Evolutionary conservation across 2,797 vertebrate species (phyloP).

Genomic region (Diglossa cyanea): DNA sequence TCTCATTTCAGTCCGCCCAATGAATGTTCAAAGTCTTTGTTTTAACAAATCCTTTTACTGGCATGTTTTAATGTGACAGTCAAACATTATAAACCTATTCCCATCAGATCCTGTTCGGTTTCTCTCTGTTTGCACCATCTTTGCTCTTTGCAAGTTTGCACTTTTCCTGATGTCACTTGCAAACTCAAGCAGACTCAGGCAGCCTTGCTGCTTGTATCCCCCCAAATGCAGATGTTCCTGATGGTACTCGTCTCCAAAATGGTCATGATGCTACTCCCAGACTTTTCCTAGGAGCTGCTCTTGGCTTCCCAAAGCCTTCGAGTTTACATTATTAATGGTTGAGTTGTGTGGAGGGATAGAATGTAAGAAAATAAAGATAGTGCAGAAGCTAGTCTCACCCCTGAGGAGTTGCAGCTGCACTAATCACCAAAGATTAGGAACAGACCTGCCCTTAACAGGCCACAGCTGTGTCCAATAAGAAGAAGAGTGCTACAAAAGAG

Average conservation of each 20-base stretch:
- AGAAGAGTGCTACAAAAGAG: no score
- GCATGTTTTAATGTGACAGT: fast-evolving
- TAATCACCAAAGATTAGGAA: no score
- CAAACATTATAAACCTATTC: neutral
- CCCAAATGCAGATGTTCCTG: fast-evolving
- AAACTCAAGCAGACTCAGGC: neutral
- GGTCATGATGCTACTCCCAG: neutral
- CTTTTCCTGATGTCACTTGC: neutral
- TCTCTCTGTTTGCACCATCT: neutral
- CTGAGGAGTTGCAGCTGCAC: no score
- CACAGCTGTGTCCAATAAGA: no score
- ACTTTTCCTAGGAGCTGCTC: neutral
- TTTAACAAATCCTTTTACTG: neutral
- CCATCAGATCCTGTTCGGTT: neutral
- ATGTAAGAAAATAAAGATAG: no score
- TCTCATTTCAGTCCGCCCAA: neutral
- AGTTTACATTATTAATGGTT: slow-evolving; percentile 42
- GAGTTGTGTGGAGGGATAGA: neutral
- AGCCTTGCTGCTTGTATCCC: fast-evolving
- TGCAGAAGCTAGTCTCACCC: no score
- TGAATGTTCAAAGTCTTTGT: neutral
- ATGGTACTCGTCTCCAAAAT: neutral
- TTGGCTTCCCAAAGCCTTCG: neutral
- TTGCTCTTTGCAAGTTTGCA: neutral
- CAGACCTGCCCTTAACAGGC: no score